Evolutionary conservation across 2,113 vertebrate species (phyloP).

Genomic region (Dasyprocta punctata): DNA sequence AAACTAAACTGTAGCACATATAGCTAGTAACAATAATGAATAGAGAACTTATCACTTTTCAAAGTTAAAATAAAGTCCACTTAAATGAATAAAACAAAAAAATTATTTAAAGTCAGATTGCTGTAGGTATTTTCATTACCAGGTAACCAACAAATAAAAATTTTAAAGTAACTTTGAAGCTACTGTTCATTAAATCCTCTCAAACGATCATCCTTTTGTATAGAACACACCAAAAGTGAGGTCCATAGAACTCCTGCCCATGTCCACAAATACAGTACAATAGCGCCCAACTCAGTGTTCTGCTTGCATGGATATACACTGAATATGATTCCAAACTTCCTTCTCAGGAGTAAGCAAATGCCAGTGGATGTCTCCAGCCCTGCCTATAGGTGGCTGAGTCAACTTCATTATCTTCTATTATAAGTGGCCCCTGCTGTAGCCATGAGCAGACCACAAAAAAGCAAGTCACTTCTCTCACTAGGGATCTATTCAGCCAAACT

Average conservation of each 20-base stretch:
- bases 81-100: slow-evolving; percentile 27
- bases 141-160: neutral
- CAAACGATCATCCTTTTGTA: neutral
- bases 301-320: neutral
- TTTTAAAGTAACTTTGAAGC: neutral
- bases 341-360: neutral
- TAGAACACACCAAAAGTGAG: neutral
- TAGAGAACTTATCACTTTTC: slow-evolving; percentile 13
- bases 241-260: neutral
- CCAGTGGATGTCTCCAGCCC: too few species aligned
- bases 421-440: neutral
- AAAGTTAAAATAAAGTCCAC: neutral
- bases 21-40: neutral
- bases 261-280: rapidly evolving
- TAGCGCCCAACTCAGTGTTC: rapidly evolving
- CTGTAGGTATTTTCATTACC: neutral
- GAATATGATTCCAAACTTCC: neutral
- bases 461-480: neutral
- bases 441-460: neutral
- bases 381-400: neutral
- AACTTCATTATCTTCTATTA: neutral
- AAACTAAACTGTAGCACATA: slow-evolving; percentile 3
- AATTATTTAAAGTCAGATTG: neutral
- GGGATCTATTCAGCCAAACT: rapidly evolving
- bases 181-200: neutral